A percentile compares a stretch with the other conserved stretches of the same genome.
These are phyloP conservation scores for Lycaena phlaeas DNA, from an alignment of 2,888 invertebrate genomes.

Conservation along the genomic window DNA sequence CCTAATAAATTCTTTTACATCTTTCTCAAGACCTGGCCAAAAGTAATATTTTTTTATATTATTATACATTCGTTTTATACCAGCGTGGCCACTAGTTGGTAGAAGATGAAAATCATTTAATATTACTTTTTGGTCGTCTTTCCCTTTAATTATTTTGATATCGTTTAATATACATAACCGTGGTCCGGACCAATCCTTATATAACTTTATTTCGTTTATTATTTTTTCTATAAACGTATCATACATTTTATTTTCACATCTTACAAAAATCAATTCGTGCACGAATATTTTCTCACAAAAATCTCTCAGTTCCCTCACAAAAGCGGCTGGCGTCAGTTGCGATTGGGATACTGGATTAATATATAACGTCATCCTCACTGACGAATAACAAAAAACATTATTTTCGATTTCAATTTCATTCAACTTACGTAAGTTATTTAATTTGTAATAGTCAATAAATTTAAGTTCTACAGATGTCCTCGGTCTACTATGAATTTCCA, in stretches of 20 bases:
- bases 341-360: slow-evolving; percentile 5
- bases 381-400: neutral
- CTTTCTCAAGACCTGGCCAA: slow-evolving; percentile 14
- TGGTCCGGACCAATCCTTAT: neutral
- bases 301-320: slow-evolving; percentile 12
- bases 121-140: slow-evolving; percentile 4
- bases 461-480: neutral
- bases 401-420: neutral
- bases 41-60: slow-evolving; percentile 15
- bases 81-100: slow-evolving; percentile 16
- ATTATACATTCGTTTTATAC: slow-evolving; percentile 14
- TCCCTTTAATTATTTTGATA: neutral
- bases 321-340: slow-evolving; percentile 3
- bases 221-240: slow-evolving; percentile 1
- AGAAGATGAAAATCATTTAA: slow-evolving; percentile 13
- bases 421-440: neutral
- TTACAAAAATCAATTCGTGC: slow-evolving; percentile 8
- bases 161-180: slow-evolving; percentile 2
- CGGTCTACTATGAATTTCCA: slow-evolving; percentile 6
- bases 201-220: neutral
- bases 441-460: no score
- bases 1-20: slow-evolving; percentile 12
- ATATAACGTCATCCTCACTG: neutral
- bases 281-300: slow-evolving; percentile 11
- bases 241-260: neutral